Base-by-base conservation (phyloP, 64 coral and sea anemone species). In the Exaiptasia diaphana region DNA sequence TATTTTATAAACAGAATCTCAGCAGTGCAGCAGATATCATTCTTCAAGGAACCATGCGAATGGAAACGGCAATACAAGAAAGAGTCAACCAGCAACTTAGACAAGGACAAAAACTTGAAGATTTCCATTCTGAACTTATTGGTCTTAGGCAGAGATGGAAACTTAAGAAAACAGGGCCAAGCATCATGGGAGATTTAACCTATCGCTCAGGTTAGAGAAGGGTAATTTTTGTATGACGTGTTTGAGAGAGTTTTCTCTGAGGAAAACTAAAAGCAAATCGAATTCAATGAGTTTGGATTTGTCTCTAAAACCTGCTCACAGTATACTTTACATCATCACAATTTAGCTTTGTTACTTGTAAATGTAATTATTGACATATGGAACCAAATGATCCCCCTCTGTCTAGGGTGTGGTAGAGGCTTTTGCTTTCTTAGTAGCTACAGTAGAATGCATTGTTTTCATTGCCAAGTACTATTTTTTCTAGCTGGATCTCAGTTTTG, bases 71-170 rank as follows among this genome's bases (percentile, higher is more conserved):
- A 10, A 81, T 96, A 3, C 82, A 90, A 56, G 93, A 96, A 79
- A 81, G 87, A 68, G 45, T 64, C 41, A 48, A 81, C 54, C 81
- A 61, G 8, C 50, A 79, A 56, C 20, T 43, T 3, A 80, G 55
- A 13, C 85, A 91, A 24, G 80, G 74, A 8, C 9, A 46, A 9
- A 31, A 57, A 50, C 78, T 41, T 20, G 87, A 64, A 28, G 95
- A 99, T 75, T 99, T 92, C 46, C 95, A 99, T 33, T 89, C 90
- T 5, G 95, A 99, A 14, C 85, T 99, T 45, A 93, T 92, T 83
- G 78, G 81, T 35, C 28, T 99, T 24, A 71, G 89, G 23, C 90
- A 93, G 60, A 88, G 85, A 22, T 99, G 95, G 95, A 85, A 81
- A 46, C 63, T 99, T 17, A 99, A 99, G 61, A 83, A 83, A 25